Base-by-base conservation (phyloP, 2,888 invertebrate species). In the Anorthoa munda region DNA sequence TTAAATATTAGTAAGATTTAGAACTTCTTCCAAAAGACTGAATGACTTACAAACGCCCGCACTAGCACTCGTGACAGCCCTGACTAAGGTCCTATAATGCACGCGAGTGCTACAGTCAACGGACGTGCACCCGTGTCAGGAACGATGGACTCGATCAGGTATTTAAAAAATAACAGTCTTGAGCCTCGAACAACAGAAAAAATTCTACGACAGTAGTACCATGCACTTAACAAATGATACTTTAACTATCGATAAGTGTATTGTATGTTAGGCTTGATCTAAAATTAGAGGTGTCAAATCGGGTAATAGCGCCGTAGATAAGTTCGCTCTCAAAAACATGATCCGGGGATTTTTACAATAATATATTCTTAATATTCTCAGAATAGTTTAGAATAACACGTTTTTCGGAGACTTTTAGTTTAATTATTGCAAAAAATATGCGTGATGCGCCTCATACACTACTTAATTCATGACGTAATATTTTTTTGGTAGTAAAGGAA, bases 201-300 rank as follows among this genome's bases (percentile, higher is more conserved):
- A 21, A 13, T 15, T 13, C 9, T 21, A 4, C 9, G 9, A 39
- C 3, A 23, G 17, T 39, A 9, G 15, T 23, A 23, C n/a, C 39
- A 23, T 45, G 23, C 45, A 45, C n/a, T 50, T 58, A n/a, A 39
- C 46, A n/a, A 23, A 51, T 46, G 13, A 67, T 13, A 67, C 50
- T 26, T 72, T 3, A 26, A 46, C 4, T 51, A 72, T 12, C 12
- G 45, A 21, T 72, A 53, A 15, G 18, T 46, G 45, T 61, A 21
- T 18, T 51, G 21, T 63, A 13, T 31, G 23, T 23, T 23, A 17
- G 45, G 7, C 13, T 53, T n/a, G 2, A 55, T 48, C 23, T 66
- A 58, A 65, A 74, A 56, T 45, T 73, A 26, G 55, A 55, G n/a
- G n/a, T 55, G 31, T 61, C 1, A 73, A 55, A 73, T 61, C 46